Conservation (phyloP, 2,113 vertebrate species). For the Prochilodus magdalenae region DNA sequence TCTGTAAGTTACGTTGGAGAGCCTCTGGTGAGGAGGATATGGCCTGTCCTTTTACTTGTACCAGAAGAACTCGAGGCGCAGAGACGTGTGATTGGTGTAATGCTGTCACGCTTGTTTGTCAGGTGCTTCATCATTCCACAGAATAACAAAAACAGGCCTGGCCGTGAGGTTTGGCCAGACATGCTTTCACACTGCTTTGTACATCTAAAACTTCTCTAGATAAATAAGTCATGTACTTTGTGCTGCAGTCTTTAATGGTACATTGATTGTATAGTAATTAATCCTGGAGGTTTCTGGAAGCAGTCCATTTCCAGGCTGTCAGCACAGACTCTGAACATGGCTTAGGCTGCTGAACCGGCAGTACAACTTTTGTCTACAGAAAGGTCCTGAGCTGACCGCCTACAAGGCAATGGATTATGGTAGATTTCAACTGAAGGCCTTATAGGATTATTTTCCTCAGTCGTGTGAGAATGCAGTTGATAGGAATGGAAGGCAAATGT, state of each 20-base stretch:
- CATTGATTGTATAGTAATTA: neutral
- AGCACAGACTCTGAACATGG: neutral
- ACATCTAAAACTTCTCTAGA: too few species aligned
- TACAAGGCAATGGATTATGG: neutral
- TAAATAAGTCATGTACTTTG: too few species aligned
- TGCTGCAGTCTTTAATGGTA: too few species aligned
- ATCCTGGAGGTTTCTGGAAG: neutral
- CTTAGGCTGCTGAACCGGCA: constrained; percentile 4
- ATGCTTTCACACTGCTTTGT: neutral
- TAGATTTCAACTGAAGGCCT: neutral
- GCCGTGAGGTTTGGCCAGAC: neutral
- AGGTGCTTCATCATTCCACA: constrained; percentile 9
- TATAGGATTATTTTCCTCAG: neutral
- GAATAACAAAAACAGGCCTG: neutral
- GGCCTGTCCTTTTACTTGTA: neutral
- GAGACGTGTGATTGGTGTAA: neutral
- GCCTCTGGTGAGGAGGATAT: neutral
- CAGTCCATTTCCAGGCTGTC: constrained; percentile 25
- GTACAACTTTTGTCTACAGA: neutral
- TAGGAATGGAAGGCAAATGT: constrained; percentile 3
- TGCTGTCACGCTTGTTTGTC: constrained; percentile 13
- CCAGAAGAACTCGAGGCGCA: neutral
- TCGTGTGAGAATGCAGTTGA: neutral
- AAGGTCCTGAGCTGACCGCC: neutral
- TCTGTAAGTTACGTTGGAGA: neutral